A percentile compares a stretch with the other conserved stretches of the same genome.
Evolutionary conservation across 2,888 invertebrate genomes (phyloP).

Genomic region (Anorthoa munda): DNA sequence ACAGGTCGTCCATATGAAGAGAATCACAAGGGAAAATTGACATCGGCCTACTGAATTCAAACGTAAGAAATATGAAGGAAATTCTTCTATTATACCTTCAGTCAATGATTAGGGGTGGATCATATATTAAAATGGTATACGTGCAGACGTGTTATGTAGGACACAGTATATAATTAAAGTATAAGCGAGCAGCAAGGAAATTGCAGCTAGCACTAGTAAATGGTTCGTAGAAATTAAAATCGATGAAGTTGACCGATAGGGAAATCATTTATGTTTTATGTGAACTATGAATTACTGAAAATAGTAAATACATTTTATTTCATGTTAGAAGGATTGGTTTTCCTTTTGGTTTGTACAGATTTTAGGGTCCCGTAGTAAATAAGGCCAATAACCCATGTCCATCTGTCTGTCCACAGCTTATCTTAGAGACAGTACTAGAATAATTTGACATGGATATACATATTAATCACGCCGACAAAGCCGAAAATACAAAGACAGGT

Average conservation of each 20-base stretch:
- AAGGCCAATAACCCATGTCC: too few species aligned
- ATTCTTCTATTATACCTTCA: slow-evolving; percentile 14
- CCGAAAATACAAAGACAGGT: too few species aligned
- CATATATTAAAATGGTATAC: slow-evolving; percentile 31
- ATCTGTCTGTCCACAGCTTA: too few species aligned
- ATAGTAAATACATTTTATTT: neutral
- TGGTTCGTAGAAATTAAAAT: slow-evolving; percentile 55
- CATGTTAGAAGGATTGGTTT: too few species aligned
- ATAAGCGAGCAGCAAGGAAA: slow-evolving; percentile 28
- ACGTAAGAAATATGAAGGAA: slow-evolving; percentile 15
- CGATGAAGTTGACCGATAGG: slow-evolving; percentile 27
- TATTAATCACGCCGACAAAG: too few species aligned
- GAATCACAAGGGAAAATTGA: slow-evolving; percentile 38
- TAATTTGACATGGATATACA: too few species aligned
- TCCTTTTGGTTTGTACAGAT: too few species aligned
- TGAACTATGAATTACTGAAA: neutral
- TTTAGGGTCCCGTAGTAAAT: too few species aligned
- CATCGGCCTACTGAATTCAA: slow-evolving; percentile 20
- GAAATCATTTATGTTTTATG: neutral
- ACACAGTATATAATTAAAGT: slow-evolving; percentile 40
- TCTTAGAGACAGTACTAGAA: too few species aligned
- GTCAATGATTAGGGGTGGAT: neutral
- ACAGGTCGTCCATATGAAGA: slow-evolving; percentile 19
- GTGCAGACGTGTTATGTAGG: slow-evolving; percentile 34
- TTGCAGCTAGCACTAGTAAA: slow-evolving; percentile 35